Conservation (phyloP, 2,113 vertebrate genomes). For the Sturnus vulgaris region DNA sequence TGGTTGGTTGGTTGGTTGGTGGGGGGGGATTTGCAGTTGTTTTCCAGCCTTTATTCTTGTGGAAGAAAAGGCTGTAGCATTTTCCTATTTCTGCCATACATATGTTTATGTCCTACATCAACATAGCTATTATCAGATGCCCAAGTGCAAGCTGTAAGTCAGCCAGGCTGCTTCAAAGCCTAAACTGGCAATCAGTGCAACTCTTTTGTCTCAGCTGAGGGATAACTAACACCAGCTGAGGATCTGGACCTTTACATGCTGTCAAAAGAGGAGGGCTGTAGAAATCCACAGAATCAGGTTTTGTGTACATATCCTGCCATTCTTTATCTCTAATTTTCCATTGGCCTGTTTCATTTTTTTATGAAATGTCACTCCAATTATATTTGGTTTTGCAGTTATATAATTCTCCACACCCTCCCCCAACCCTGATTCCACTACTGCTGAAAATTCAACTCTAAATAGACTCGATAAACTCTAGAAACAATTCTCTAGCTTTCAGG, state of each 20-base stretch:
- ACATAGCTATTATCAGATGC: not conserved
- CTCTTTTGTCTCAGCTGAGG: not conserved
- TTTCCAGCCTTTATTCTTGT: not conserved
- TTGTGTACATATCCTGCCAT: not conserved
- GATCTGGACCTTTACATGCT: not conserved
- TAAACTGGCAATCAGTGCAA: not conserved
- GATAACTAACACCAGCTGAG: not conserved
- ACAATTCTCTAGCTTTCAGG: not conserved
- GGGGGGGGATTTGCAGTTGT: not conserved
- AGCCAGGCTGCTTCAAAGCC: not conserved
- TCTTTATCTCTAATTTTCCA: not conserved
- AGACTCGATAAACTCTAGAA: not conserved
- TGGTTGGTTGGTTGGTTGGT: not conserved
- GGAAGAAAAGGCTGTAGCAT: not conserved
- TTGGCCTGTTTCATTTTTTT: not conserved
- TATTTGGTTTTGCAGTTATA: not conserved
- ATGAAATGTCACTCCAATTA: not conserved
- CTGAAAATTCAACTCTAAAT: not conserved
- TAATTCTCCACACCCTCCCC: not conserved
- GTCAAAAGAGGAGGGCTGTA: not conserved
- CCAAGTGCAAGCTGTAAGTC: not conserved
- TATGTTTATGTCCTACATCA: not conserved
- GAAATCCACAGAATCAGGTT: not conserved
- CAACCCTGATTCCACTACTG: not conserved
- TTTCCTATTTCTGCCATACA: not conserved